Evolutionary conservation across 2,888 invertebrate species (phyloP).

Genomic region (Fissipunctia ypsillon): DNA sequence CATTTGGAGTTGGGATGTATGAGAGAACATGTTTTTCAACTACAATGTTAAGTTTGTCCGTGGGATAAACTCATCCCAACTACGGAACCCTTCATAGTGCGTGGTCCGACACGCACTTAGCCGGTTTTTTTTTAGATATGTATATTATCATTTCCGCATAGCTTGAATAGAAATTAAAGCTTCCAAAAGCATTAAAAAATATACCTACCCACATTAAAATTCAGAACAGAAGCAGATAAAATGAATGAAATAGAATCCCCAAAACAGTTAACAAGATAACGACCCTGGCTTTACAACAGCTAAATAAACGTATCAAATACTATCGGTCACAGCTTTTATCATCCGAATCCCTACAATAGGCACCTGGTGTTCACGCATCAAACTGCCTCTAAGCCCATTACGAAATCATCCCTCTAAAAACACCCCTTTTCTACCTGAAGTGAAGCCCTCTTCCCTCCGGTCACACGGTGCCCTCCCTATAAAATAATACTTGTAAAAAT

Average conservation of each 20-base stretch:
- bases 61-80: too few species aligned
- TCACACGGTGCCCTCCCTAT: constrained; percentile 84
- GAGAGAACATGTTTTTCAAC: too few species aligned
- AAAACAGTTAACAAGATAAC: constrained; percentile 36
- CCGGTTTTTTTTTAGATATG: too few species aligned
- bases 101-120: too few species aligned
- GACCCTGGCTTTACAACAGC: constrained; percentile 32
- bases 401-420: constrained; percentile 76
- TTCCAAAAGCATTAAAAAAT: not conserved
- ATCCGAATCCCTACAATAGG: constrained; percentile 64
- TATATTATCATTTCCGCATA: too few species aligned
- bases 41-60: too few species aligned
- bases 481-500: constrained; percentile 86
- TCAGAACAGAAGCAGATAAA: not conserved
- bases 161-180: not conserved
- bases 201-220: not conserved
- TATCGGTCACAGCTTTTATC: constrained; percentile 63
- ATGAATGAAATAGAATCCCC: constrained; percentile 1
- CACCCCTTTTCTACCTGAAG: constrained; percentile 78
- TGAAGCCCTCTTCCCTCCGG: constrained; percentile 69
- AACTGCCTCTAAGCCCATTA: constrained; percentile 82
- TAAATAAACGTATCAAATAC: constrained; percentile 62
- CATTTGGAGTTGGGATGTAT: too few species aligned
- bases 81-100: too few species aligned
- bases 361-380: constrained; percentile 79